phyloP scores from a whole-genome alignment of 2,888 invertebrate genomes.

The Plebejus argus region DNA sequence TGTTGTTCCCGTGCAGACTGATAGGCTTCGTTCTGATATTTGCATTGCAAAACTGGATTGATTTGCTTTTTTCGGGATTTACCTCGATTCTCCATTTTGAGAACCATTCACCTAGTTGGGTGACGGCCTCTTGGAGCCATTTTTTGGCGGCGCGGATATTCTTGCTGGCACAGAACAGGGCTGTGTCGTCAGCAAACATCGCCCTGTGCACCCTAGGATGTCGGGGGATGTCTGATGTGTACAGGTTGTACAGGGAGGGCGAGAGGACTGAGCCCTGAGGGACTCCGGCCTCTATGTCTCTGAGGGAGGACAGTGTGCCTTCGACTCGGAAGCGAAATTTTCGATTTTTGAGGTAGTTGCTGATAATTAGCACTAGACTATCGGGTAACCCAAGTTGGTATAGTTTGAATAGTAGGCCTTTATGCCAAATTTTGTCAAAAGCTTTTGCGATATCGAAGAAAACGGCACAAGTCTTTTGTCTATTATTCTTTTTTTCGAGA shows the following conservation, averaged over 20 bases:
- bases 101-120: conserved; percentile 4
- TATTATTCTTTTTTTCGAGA: not conserved
- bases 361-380: not conserved
- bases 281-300: not conserved
- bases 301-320: not conserved
- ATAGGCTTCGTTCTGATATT: too few species aligned
- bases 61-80: not conserved
- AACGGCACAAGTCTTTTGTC: not conserved
- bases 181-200: conserved; percentile 12
- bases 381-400: not conserved
- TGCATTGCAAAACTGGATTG: not conserved
- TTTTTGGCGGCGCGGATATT: not conserved
- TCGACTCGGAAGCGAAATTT: not conserved
- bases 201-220: not conserved
- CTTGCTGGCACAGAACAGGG: not conserved
- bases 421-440: not conserved
- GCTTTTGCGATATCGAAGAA: not conserved
- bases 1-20: not conserved
- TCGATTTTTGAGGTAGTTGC: not conserved
- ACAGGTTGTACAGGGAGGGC: conserved; percentile 13
- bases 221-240: not conserved
- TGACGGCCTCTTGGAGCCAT: conserved; percentile 9
- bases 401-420: not conserved
- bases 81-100: conserved; percentile 8
- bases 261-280: conserved; percentile 27